Evolutionary conservation across 2,113 vertebrate species (phyloP).

Genomic region (Machaerirhynchus nigripectus): DNA sequence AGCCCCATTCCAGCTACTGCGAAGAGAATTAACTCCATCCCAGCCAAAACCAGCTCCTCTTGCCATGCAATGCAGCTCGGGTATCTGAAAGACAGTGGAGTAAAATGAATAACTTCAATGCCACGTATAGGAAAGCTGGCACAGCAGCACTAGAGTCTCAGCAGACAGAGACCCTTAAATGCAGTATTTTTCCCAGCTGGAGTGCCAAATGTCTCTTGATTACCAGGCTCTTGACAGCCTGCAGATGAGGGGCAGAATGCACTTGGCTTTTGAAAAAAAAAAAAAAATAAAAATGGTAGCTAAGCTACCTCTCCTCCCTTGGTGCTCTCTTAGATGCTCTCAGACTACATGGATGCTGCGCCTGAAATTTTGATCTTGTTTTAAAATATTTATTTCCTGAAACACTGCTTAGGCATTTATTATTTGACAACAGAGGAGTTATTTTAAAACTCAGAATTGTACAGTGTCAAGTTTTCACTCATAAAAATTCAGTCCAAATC

Average conservation of each 20-base stretch:
- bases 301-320: background rate
- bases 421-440: slow-evolving; percentile 40
- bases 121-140: rapidly evolving
- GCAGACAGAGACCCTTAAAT: slow-evolving; percentile 1
- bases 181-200: slow-evolving; percentile 27
- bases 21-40: background rate
- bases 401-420: background rate
- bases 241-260: background rate
- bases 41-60: background rate
- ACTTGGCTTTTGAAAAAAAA: background rate
- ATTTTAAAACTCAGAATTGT: slow-evolving; percentile 23
- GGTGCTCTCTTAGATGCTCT: background rate
- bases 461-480: slow-evolving; percentile 40
- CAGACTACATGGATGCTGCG: background rate
- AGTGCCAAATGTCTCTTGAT: slow-evolving; percentile 41
- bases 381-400: slow-evolving; percentile 48
- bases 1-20: background rate
- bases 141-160: background rate
- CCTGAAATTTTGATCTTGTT: slow-evolving; percentile 14
- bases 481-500: slow-evolving; percentile 27
- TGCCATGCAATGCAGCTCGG: background rate
- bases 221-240: slow-evolving; percentile 2
- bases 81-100: background rate
- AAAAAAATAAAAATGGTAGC: background rate
- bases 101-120: background rate